A percentile compares a stretch with the other conserved stretches of the same genome.
Evolutionary conservation across 2,888 invertebrate genomes (phyloP).

Genomic region (Lasiommata megera): DNA sequence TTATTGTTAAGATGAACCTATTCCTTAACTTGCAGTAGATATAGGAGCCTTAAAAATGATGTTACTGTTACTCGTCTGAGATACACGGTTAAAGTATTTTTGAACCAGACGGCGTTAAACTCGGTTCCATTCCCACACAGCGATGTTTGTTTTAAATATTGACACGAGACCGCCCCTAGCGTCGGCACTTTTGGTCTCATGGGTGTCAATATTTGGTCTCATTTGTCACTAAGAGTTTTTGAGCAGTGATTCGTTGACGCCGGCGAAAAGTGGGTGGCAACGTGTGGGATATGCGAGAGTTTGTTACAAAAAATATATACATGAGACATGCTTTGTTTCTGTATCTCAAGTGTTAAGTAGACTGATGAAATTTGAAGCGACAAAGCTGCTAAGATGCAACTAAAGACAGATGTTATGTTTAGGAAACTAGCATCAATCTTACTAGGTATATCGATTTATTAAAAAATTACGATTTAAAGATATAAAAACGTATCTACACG

Average conservation of each 20-base stretch:
- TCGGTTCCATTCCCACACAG: conserved; percentile 1
- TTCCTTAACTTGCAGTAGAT: too few species aligned
- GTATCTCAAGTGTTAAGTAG: background rate
- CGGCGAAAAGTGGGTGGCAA: conserved; percentile 58
- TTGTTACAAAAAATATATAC: conserved; percentile 2
- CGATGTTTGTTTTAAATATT: conserved; percentile 11
- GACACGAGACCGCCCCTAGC: conserved; percentile 9
- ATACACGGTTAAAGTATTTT: background rate
- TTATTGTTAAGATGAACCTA: too few species aligned
- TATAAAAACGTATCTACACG: too few species aligned
- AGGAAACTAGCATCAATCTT: too few species aligned
- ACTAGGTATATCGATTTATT: too few species aligned
- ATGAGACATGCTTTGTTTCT: background rate
- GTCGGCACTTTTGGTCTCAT: conserved; percentile 12
- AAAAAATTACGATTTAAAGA: too few species aligned
- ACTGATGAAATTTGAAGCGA: too few species aligned
- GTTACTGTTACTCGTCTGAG: background rate
- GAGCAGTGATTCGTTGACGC: conserved; percentile 56
- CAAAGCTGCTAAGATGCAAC: background rate
- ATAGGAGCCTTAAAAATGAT: too few species aligned
- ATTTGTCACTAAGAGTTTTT: conserved; percentile 64
- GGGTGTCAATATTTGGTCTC: conserved; percentile 31
- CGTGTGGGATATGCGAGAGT: conserved; percentile 41
- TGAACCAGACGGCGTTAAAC: background rate
- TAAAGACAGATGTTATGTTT: background rate